Base-by-base conservation (phyloP, 2,113 vertebrate species). In the Elgaria multicarinata region DNA sequence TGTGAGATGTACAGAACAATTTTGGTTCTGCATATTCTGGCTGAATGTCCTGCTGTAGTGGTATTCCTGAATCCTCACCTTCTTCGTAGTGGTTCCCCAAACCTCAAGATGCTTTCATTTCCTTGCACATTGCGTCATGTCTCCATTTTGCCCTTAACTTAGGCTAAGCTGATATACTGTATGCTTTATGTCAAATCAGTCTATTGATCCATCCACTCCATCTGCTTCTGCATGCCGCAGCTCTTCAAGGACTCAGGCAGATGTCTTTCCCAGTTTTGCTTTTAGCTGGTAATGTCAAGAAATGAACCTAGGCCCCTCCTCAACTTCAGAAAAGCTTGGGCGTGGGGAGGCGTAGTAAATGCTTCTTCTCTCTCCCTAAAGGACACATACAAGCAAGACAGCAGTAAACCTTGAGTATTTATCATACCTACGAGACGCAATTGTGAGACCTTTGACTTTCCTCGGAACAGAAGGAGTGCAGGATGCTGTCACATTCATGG, bases 361-460 rank as follows among this genome's bases (percentile, higher is more conserved):
- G 16, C 33, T 6, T 71, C 58, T 72, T 33, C 46, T 66, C 86
- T 0, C 10, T 96, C 88, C 89, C 53, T 6, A 39, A 95, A 99
- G 99, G 95, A 99, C 98, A 3, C 89, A 98, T 87, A 93, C 95
- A 14, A 98, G 98, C 96, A 98, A 98, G 94, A 97, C 97, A 92
- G 98, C 98, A 0, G 93, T 99, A 64, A 99, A 99, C 87, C 89
- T 98, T 96, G 98, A 99, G 79, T 99, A 99, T 88, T 44, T 99
- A 91, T 92, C 98, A 0, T 98, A 98, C 92, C 55, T 99, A 89
- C 97, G 98, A 58, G 97, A 98, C 77, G 97, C 96, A 0, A 95
- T 99, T 91, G 96, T 99, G 79, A 96, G 90, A 86, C 99, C 99
- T 4, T 95, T 99, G 82, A 92, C 96, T 87, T 94, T 90, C 76